Percentiles rank a stretch among this genome's conserved stretches.
Conservation (phyloP, 2,888 invertebrate genomes). For the Erebia palarica region DNA sequence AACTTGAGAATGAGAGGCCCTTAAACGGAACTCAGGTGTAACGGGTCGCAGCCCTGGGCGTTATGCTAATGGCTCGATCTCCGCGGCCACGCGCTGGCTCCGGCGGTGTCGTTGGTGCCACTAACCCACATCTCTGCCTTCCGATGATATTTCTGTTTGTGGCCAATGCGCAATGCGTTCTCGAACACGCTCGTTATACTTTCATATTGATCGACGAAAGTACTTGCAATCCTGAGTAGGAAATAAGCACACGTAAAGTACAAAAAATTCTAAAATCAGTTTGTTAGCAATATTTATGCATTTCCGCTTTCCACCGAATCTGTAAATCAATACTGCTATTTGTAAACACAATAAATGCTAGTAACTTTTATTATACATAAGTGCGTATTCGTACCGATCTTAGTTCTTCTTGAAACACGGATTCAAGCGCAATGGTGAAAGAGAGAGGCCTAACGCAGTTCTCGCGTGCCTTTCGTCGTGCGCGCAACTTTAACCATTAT, state of each 20-base stretch:
- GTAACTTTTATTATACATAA: background rate
- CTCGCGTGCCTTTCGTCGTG: constrained; percentile 57
- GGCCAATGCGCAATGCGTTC: constrained; percentile 69
- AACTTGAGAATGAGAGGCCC: constrained; percentile 67
- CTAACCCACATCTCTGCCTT: constrained; percentile 75
- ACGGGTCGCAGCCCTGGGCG: constrained; percentile 70
- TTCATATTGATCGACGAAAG: constrained; percentile 77
- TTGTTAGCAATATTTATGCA: background rate
- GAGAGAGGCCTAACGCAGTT: constrained; percentile 68
- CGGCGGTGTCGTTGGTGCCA: constrained; percentile 59
- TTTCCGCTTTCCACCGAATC: background rate
- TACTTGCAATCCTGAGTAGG: constrained; percentile 46
- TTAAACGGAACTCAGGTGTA: constrained; percentile 70
- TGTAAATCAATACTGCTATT: background rate
- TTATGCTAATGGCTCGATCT: constrained; percentile 72
- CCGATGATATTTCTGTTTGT: constrained; percentile 73
- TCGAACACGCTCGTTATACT: constrained; percentile 77
- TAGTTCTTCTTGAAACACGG: constrained; percentile 2
- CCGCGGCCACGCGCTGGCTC: constrained; percentile 54
- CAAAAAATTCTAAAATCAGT: background rate
- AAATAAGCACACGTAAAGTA: constrained; percentile 25
- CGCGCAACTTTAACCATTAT: constrained; percentile 55
- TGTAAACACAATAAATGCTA: background rate
- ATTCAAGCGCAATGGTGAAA: constrained; percentile 66
- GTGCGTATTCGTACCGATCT: background rate